Conservation (phyloP, 2,888 invertebrate genomes). For the Sepioteuthis lessoniana region DNA sequence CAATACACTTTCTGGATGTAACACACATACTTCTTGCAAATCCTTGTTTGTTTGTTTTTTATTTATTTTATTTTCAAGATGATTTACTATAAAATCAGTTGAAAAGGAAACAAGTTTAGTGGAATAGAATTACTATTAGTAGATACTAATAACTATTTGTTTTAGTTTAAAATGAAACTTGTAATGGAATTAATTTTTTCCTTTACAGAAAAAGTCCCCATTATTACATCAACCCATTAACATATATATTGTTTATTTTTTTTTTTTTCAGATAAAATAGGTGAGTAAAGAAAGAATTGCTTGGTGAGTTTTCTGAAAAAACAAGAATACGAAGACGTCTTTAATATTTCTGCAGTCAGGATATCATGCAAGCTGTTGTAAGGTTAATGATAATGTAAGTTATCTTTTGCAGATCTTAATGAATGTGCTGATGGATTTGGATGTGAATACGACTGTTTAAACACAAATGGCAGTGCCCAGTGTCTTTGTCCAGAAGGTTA, state of each 20-base stretch:
- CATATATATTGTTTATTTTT: background rate
- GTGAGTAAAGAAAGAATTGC: background rate
- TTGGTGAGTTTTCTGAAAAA: background rate
- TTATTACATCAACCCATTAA: background rate
- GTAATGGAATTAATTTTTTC: background rate
- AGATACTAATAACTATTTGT: too few relatives aligned
- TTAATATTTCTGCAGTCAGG: background rate
- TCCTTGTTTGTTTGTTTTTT: too few relatives aligned
- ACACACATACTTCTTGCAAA: background rate
- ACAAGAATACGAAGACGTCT: background rate
- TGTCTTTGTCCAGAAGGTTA: conserved; percentile 59
- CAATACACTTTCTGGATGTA: too few relatives aligned
- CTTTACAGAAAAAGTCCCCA: background rate
- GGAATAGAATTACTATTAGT: background rate
- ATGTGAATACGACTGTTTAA: conserved; percentile 58
- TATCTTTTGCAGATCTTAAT: conserved; percentile 53
- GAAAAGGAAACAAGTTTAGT: background rate
- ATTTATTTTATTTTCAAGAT: too few relatives aligned
- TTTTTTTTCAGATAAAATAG: background rate
- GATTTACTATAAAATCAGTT: background rate
- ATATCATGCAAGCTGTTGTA: background rate
- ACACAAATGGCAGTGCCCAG: conserved; percentile 55
- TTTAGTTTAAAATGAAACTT: too few relatives aligned
- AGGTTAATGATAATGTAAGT: background rate
- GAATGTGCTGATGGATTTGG: conserved; percentile 53